These are phyloP conservation scores for Mactra quadrangularis DNA, from an alignment of 1,140 invertebrate genomes.

Conservation along the genomic window DNA sequence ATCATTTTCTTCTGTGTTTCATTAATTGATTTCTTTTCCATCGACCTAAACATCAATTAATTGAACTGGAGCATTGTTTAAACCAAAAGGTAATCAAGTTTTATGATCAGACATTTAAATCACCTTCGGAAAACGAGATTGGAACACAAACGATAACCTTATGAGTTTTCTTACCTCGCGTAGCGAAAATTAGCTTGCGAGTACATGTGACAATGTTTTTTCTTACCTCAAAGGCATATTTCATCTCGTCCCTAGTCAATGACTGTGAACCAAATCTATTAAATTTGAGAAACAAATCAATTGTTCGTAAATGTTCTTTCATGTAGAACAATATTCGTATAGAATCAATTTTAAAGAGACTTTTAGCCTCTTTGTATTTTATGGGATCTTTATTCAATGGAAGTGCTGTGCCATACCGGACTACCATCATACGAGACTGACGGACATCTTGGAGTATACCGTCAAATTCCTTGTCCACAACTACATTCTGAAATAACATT, in stretches of 20 bases:
- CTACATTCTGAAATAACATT: constrained; percentile 63
- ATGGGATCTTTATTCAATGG: constrained; percentile 64
- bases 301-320: constrained; percentile 76
- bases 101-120: too few relatives aligned
- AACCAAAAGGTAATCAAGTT: too few relatives aligned
- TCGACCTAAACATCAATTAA: neutral
- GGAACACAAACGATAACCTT: too few relatives aligned
- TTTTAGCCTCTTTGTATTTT: constrained; percentile 62
- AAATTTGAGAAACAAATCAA: constrained; percentile 75
- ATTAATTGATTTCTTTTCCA: neutral
- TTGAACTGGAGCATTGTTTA: too few relatives aligned
- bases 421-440: constrained; percentile 64
- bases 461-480: constrained; percentile 76
- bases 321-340: constrained; percentile 75
- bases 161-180: too few relatives aligned
- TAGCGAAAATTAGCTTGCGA: too few relatives aligned
- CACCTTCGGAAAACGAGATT: too few relatives aligned
- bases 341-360: constrained; percentile 76
- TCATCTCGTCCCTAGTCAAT: constrained; percentile 70
- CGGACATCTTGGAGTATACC: constrained; percentile 65
- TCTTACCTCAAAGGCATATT: constrained; percentile 74
- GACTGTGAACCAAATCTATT: constrained; percentile 66
- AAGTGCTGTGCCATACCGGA: constrained; percentile 68
- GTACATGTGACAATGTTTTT: too few relatives aligned
- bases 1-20: too few relatives aligned